A percentile compares a stretch with the other conserved stretches of the same genome.
phyloP scores from a whole-genome alignment of 2,888 invertebrate species.

The Cheilosia scutellata region DNA sequence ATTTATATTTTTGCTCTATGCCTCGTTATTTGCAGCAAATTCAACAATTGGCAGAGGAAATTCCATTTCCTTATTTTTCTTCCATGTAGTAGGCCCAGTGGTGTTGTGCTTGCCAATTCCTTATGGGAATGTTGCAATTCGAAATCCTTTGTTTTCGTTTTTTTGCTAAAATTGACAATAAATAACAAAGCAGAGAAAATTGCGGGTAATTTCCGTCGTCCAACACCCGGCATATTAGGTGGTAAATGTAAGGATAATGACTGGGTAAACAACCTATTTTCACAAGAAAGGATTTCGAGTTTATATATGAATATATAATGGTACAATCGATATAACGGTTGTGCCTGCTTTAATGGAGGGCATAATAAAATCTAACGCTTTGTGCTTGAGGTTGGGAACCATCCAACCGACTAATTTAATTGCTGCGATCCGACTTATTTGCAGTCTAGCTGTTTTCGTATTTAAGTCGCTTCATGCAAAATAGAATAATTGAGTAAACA shows the following conservation, averaged over 20 bases:
- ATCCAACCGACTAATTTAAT: slow-evolving; percentile 21
- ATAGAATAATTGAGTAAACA: not conserved
- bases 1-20: not conserved
- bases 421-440: not conserved
- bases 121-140: slow-evolving; percentile 4
- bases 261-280: slow-evolving; percentile 10
- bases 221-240: slow-evolving; percentile 13
- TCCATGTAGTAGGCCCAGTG: not conserved
- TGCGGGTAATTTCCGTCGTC: slow-evolving; percentile 31
- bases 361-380: not conserved
- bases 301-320: not conserved
- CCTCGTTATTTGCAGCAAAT: not conserved
- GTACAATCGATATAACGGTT: not conserved
- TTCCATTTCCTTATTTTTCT: slow-evolving; percentile 27
- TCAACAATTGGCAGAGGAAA: slow-evolving; percentile 51
- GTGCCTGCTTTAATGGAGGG: not conserved
- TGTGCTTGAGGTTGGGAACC: slow-evolving; percentile 25
- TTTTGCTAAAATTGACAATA: slow-evolving; percentile 17
- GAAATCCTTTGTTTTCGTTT: slow-evolving; percentile 10
- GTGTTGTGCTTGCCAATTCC: slow-evolving; percentile 2
- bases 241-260: not conserved
- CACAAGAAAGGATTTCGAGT: slow-evolving; percentile 13
- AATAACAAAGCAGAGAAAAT: slow-evolving; percentile 20
- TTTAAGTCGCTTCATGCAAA: too few species aligned
- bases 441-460: slow-evolving; percentile 1